A percentile compares a stretch with the other conserved stretches of the same genome.
Evolutionary conservation across 2,888 invertebrate genomes (phyloP).

Genomic region (Andrena trimmerana): DNA sequence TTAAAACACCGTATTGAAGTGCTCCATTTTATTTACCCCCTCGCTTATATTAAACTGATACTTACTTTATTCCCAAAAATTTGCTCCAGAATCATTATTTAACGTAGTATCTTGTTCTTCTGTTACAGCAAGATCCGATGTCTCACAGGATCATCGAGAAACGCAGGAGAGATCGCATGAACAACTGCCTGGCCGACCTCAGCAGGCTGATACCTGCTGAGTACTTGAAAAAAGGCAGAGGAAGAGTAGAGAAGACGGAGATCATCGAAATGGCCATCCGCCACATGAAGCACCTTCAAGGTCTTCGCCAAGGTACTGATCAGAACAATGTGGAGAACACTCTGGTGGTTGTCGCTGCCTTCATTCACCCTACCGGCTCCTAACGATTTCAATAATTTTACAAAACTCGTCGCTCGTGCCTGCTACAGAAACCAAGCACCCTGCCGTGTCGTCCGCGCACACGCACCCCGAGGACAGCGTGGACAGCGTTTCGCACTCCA

Average conservation of each 20-base stretch:
- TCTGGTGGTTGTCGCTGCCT: background rate
- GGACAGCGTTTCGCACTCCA: constrained; percentile 81
- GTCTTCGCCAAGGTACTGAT: constrained; percentile 85
- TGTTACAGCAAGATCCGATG: constrained; percentile 94
- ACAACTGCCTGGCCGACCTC: constrained; percentile 97
- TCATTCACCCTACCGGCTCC: background rate
- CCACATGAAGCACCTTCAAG: constrained; percentile 96
- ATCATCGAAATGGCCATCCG: constrained; percentile 99
- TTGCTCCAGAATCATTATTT: background rate
- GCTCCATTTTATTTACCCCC: too few species aligned
- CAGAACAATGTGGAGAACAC: too few species aligned
- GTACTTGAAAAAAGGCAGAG: constrained; percentile 97
- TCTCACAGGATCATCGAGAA: constrained; percentile 99
- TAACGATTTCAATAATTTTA: background rate
- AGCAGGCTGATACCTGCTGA: constrained; percentile 97
- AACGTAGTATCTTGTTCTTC: background rate
- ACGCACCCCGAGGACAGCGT: constrained; percentile 83
- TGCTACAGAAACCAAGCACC: constrained; percentile 77
- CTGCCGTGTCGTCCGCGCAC: constrained; percentile 77
- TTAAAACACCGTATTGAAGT: too few species aligned
- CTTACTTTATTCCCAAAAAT: background rate
- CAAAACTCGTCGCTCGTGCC: background rate
- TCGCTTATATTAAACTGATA: background rate
- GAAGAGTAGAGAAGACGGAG: constrained; percentile 98
- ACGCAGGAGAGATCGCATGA: constrained; percentile 97